Evolutionary conservation across 2,113 vertebrate species (phyloP).

Genomic region (Redunca redunca): DNA sequence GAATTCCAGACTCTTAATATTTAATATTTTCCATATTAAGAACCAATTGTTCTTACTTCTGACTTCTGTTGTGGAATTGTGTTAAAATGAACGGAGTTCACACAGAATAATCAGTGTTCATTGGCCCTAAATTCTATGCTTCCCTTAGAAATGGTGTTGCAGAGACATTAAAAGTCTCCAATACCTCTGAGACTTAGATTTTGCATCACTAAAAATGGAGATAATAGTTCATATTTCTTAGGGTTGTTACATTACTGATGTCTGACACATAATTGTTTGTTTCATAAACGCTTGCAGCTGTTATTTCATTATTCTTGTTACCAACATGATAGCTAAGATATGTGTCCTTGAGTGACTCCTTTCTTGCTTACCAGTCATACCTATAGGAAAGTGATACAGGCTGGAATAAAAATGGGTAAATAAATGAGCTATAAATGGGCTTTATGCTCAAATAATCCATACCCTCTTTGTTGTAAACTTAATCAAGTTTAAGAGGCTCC

Average conservation of each 20-base stretch:
- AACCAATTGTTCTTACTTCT: background rate
- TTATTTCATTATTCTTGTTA: background rate
- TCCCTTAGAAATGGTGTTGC: background rate
- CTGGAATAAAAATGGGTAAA: background rate
- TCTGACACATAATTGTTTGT: background rate
- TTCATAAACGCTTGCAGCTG: background rate
- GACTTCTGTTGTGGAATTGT: background rate
- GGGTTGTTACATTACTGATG: background rate
- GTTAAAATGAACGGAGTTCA: background rate
- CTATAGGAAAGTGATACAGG: background rate
- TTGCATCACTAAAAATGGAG: background rate
- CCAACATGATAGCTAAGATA: background rate
- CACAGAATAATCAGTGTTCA: background rate
- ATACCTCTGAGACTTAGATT: background rate
- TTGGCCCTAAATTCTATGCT: background rate
- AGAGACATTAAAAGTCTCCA: background rate
- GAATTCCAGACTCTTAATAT: background rate
- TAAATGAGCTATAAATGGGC: background rate
- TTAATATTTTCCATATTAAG: background rate
- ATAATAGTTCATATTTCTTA: background rate
- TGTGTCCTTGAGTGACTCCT: background rate
- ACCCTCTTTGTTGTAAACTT: background rate
- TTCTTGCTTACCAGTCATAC: background rate
- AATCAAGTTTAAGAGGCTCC: background rate
- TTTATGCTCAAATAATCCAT: background rate